These are phyloP conservation scores for Natator depressus DNA, from an alignment of 2,113 vertebrate genomes.

Conservation along the genomic window DNA sequence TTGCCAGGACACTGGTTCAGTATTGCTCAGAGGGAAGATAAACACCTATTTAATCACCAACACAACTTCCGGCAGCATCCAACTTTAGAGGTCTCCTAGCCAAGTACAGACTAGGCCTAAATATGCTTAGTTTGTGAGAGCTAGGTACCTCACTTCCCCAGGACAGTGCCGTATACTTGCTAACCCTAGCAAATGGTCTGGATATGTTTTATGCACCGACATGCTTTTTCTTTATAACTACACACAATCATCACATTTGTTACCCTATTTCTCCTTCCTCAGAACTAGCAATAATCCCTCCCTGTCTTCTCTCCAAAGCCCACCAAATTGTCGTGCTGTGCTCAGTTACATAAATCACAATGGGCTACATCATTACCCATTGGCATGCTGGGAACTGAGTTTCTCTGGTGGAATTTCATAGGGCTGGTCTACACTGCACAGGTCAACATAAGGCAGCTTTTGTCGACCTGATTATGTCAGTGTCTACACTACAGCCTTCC, in stretches of 20 bases:
- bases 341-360: neutral
- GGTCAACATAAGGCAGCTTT: too few species aligned
- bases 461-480: too few species aligned
- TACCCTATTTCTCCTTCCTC: neutral
- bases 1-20: neutral
- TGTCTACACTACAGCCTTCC: too few species aligned
- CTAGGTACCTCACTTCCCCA: too few species aligned
- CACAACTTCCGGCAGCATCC: neutral
- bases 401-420: neutral
- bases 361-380: neutral
- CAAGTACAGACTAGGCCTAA: neutral
- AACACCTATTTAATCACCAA: neutral
- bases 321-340: neutral
- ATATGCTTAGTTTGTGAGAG: neutral
- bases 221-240: neutral
- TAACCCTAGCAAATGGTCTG: neutral
- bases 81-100: neutral
- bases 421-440: too few species aligned
- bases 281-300: neutral
- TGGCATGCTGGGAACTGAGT: neutral
- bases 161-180: neutral
- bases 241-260: neutral
- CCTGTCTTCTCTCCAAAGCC: accelerated
- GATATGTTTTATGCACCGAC: neutral
- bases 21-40: neutral